Evolutionary conservation across 1,140 invertebrate species (phyloP).

Genomic region (Drosophila guanche): DNA sequence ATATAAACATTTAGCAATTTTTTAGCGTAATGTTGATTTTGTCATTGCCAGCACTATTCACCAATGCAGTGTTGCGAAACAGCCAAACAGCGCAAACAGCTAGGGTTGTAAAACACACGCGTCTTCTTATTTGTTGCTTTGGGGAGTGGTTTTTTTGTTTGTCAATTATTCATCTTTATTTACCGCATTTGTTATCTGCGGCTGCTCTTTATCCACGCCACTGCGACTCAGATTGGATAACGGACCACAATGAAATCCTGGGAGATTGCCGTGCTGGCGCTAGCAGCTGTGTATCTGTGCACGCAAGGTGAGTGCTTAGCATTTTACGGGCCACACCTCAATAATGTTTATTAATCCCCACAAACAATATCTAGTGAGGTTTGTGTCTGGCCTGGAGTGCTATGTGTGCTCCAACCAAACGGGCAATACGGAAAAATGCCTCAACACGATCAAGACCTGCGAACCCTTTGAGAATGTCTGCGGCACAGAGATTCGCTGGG

Average conservation of each 20-base stretch:
- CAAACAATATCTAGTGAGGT: constrained; percentile 54
- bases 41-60: no score
- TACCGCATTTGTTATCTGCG: constrained; percentile 15
- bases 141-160: constrained; percentile 73
- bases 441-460: constrained; percentile 95
- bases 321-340: constrained; percentile 58
- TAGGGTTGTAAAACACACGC: constrained; percentile 18
- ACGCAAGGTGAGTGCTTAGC: constrained; percentile 46
- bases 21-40: not conserved
- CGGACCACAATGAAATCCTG: constrained; percentile 50
- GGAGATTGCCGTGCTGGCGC: constrained; percentile 55
- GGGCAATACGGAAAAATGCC: constrained; percentile 96
- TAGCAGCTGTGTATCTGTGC: constrained; percentile 60
- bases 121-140: constrained; percentile 35
- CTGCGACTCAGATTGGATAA: not conserved
- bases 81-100: no score
- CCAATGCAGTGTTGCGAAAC: constrained; percentile 1
- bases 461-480: constrained; percentile 94
- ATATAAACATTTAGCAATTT: no score
- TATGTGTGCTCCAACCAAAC: constrained; percentile 97
- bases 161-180: constrained; percentile 32
- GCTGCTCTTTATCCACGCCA: not conserved
- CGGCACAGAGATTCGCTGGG: constrained; percentile 94
- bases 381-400: constrained; percentile 92
- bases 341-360: constrained; percentile 6